A percentile compares a stretch with the other conserved stretches of the same genome.
Evolutionary conservation across 2,888 invertebrate genomes (phyloP).

Genomic region (Drosophila birchii): DNA sequence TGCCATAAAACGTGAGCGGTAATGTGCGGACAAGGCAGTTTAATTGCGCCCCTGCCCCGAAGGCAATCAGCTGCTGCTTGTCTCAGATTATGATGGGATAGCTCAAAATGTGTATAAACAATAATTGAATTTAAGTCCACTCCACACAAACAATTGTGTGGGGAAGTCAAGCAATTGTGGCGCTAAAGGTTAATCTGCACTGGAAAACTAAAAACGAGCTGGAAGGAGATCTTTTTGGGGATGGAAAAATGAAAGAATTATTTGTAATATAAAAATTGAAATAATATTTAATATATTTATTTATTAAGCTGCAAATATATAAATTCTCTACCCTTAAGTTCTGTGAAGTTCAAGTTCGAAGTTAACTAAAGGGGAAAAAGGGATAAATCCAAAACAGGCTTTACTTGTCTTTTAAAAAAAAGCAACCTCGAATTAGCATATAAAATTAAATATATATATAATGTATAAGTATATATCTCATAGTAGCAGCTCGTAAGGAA

Average conservation of each 20-base stretch:
- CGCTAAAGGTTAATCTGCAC: background rate
- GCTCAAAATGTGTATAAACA: slow-evolving; percentile 9
- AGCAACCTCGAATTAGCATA: background rate
- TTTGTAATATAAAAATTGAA: no score
- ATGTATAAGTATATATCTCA: background rate
- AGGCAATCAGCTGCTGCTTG: slow-evolving; percentile 28
- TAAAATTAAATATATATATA: no score
- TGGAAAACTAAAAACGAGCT: background rate
- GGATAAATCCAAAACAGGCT: background rate
- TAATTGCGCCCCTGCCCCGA: slow-evolving; percentile 46
- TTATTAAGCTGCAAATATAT: no score
- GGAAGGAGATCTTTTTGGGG: background rate
- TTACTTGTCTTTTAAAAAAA: background rate
- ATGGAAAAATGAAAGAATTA: no score
- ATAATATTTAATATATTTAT: background rate
- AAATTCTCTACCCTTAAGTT: background rate
- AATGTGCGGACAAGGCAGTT: slow-evolving; percentile 31
- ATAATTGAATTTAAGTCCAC: slow-evolving; percentile 33
- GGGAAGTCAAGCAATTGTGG: background rate
- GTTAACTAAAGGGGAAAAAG: no score
- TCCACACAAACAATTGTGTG: slow-evolving; percentile 1
- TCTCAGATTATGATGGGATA: slow-evolving; percentile 32
- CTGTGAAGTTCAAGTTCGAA: background rate
- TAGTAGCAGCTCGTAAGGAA: background rate
- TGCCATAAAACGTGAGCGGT: slow-evolving; percentile 56